Percentiles rank a stretch among this genome's conserved stretches.
Conservation (phyloP, 2,113 vertebrate genomes). For the Forbesichthys papilliferus region DNA sequence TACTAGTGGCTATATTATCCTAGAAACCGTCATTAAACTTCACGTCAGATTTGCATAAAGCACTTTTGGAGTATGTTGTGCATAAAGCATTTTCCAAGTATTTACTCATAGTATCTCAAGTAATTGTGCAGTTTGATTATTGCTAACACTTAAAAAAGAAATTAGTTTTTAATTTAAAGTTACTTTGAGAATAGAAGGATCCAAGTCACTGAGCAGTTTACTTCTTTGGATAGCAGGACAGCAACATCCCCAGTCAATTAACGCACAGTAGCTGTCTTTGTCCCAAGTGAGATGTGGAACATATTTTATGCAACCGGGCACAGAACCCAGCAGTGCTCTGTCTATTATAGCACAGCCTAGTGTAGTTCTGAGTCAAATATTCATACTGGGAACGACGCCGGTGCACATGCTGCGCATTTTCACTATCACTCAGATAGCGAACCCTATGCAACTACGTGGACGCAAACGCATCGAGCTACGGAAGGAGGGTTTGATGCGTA, state of each 20-base stretch:
- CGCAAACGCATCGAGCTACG: no score
- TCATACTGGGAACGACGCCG: conserved; percentile 6
- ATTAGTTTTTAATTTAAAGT: neutral
- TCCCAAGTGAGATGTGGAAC: conserved; percentile 2
- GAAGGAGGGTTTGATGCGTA: no score
- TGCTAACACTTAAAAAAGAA: conserved; percentile 26
- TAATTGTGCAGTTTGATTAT: conserved; percentile 30
- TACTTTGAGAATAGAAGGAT: neutral
- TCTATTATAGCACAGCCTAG: neutral
- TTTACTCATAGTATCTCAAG: neutral
- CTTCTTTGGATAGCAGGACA: neutral
- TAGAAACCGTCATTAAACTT: neutral
- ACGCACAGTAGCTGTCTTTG: neutral
- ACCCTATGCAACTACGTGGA: no score
- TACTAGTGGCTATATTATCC: conserved; percentile 17
- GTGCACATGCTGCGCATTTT: no score
- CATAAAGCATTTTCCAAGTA: neutral
- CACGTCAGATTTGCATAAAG: neutral
- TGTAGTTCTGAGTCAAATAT: conserved; percentile 1
- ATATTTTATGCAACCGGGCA: neutral
- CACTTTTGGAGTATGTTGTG: neutral
- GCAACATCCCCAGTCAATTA: neutral
- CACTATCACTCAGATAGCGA: no score
- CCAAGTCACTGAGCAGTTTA: neutral
- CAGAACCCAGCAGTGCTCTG: neutral